These are phyloP conservation scores for Rotaria macrura DNA, from an alignment of 2,888 invertebrate genomes.

Conservation along the genomic window DNA sequence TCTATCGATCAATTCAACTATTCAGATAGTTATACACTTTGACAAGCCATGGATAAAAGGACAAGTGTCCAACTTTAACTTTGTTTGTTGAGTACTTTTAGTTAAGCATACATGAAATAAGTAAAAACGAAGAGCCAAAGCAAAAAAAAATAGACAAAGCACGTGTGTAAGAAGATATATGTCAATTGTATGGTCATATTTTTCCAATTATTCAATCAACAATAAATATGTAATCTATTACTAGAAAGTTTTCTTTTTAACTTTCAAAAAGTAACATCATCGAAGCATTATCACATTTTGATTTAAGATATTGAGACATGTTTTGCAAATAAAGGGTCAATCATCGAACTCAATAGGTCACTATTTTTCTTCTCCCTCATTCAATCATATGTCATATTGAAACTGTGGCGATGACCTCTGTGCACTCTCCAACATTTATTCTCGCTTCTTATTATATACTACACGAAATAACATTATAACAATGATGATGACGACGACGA, in stretches of 20 bases:
- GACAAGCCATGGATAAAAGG: neutral
- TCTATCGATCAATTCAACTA: neutral
- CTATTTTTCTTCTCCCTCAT: neutral
- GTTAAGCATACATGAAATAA: neutral
- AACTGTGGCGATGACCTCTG: slow-evolving; percentile 4
- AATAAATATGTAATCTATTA: too few relatives aligned
- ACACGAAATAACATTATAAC: neutral
- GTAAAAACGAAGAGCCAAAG: too few relatives aligned
- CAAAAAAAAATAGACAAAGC: too few relatives aligned
- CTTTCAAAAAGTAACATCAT: too few relatives aligned
- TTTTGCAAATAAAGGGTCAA: neutral
- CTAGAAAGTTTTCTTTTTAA: too few relatives aligned
- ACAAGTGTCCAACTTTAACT: neutral
- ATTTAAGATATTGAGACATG: neutral
- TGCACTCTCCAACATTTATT: neutral
- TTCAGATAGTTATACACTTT: neutral
- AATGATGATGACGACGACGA: neutral
- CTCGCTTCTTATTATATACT: neutral
- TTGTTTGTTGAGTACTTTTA: neutral
- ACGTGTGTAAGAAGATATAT: too few relatives aligned
- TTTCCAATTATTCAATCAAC: too few relatives aligned
- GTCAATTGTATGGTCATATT: too few relatives aligned
- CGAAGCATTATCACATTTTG: neutral
- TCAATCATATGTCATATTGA: slow-evolving; percentile 15
- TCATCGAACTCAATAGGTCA: neutral